Evolutionary conservation across 2,113 vertebrate species (phyloP).

Genomic region (Oryzias celebensis): DNA sequence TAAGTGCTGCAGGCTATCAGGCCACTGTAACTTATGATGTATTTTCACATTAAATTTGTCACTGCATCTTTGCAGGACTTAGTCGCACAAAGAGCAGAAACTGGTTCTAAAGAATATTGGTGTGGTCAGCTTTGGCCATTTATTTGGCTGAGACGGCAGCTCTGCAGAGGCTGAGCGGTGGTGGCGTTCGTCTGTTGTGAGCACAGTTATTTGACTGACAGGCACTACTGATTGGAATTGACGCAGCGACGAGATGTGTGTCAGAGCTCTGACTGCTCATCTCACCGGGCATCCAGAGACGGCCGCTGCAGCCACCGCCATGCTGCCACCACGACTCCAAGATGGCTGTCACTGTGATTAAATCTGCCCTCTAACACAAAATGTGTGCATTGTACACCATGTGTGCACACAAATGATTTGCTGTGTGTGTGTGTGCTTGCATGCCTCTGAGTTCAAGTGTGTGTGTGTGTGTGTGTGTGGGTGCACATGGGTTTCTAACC

Average conservation of each 20-base stretch:
- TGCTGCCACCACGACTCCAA: constrained; percentile 46
- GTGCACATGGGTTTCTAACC: constrained; percentile 35
- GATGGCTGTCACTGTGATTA: constrained; percentile 69
- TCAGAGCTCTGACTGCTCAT: constrained; percentile 79
- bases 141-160: constrained; percentile 56
- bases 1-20: background rate
- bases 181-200: constrained; percentile 44
- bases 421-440: constrained; percentile 33
- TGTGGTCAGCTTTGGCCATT: constrained; percentile 48
- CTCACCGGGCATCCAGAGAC: constrained; percentile 66
- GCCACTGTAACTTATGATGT: constrained; percentile 9
- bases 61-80: constrained; percentile 3
- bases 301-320: constrained; percentile 50
- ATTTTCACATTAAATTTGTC: constrained; percentile 31
- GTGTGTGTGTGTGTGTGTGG: constrained; percentile 33
- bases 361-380: constrained; percentile 53
- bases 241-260: constrained; percentile 74
- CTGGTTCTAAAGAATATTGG: constrained; percentile 38
- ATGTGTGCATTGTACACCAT: constrained; percentile 9
- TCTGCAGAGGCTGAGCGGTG: constrained; percentile 36
- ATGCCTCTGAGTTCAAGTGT: constrained; percentile 11
- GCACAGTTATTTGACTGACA: constrained; percentile 61
- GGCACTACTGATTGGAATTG: constrained; percentile 77
- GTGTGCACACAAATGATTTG: background rate
- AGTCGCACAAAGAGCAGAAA: constrained; percentile 22